Evolutionary conservation across 2,888 invertebrate species (phyloP).

Genomic region (Monoplex corrugatus): DNA sequence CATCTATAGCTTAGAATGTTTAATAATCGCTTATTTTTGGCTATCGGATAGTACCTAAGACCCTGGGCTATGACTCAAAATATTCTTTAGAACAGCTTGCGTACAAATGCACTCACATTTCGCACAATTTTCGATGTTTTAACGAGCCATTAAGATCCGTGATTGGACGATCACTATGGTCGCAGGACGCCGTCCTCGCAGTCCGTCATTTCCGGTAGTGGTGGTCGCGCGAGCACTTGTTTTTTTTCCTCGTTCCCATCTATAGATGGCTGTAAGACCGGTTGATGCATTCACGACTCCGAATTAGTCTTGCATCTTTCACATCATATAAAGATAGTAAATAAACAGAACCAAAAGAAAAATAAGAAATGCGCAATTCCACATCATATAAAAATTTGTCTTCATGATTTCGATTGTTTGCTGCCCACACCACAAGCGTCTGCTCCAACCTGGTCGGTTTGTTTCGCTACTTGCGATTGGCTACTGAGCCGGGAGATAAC

Average conservation of each 20-base stretch:
- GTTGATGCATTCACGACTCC: background rate
- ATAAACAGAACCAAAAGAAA: constrained; percentile 52
- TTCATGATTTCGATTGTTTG: constrained; percentile 48
- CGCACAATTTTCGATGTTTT: background rate
- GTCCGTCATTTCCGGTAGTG: constrained; percentile 48
- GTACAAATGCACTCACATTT: background rate
- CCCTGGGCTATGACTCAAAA: too few species aligned
- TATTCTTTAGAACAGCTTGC: background rate
- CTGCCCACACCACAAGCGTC: background rate
- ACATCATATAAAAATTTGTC: constrained; percentile 56
- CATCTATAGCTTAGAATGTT: too few species aligned
- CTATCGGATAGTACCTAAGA: too few species aligned
- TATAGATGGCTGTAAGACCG: background rate
- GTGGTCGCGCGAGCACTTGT: too few species aligned
- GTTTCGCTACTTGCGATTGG: background rate
- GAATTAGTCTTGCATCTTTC: background rate
- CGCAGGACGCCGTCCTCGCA: constrained; percentile 47
- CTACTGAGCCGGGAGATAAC: background rate
- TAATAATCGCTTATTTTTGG: too few species aligned
- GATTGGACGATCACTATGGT: constrained; percentile 52
- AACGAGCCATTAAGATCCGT: too few species aligned
- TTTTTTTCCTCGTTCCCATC: background rate
- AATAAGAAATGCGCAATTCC: constrained; percentile 57
- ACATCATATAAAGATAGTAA: constrained; percentile 50
- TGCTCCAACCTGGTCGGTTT: background rate